These are phyloP conservation scores for Pseudeuparius sepicola DNA, from an alignment of 2,888 invertebrate species.

Conservation along the genomic window DNA sequence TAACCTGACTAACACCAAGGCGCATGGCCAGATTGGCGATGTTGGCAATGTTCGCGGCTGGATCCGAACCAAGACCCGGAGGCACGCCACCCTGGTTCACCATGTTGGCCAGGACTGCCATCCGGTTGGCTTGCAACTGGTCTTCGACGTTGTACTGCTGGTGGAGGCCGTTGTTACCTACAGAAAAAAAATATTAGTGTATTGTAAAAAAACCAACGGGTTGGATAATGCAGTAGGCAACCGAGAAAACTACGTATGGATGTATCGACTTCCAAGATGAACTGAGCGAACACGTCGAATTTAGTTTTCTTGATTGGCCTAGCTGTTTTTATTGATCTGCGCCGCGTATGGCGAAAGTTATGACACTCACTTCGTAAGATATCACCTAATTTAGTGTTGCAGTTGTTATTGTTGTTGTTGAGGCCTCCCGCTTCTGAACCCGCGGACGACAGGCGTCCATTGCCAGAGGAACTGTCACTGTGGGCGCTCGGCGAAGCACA, in stretches of 20 bases:
- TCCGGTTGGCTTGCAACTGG: constrained; percentile 48
- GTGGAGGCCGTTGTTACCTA: constrained; percentile 47
- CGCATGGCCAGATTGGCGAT: constrained; percentile 65
- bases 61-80: constrained; percentile 44
- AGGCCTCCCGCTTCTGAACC: constrained; percentile 66
- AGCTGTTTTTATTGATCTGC: no score
- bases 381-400: constrained; percentile 47
- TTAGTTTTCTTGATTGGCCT: no score
- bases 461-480: constrained; percentile 76
- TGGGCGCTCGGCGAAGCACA: constrained; percentile 78
- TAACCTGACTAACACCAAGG: constrained; percentile 43
- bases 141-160: constrained; percentile 57
- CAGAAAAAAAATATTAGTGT: constrained; percentile 17
- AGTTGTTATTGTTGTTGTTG: constrained; percentile 60
- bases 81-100: constrained; percentile 54
- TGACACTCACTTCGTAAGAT: constrained; percentile 41
- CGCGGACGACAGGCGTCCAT: constrained; percentile 69
- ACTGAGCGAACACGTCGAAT: no score
- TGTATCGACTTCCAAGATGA: no score
- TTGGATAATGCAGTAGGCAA: no score
- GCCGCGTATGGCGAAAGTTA: no score
- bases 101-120: constrained; percentile 62
- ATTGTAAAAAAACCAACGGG: no score
- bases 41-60: constrained; percentile 61
- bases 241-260: no score